These are phyloP conservation scores for Zaprionus kolodkinae DNA, from an alignment of 1,140 invertebrate species.

Conservation along the genomic window DNA sequence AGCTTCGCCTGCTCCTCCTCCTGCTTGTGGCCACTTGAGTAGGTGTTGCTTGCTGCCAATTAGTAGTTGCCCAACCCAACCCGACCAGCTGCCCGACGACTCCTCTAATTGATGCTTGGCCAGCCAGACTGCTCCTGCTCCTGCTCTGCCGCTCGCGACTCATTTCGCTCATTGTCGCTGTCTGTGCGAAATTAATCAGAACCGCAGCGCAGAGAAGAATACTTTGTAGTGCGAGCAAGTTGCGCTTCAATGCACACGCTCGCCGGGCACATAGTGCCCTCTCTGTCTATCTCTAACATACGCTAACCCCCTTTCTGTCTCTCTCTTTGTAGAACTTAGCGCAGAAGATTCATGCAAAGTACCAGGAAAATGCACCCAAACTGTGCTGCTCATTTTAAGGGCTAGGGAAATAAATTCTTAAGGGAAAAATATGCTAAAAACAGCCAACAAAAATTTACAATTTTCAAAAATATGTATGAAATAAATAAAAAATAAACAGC, in stretches of 20 bases:
- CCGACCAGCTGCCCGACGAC: background rate
- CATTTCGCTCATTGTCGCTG: constrained; percentile 77
- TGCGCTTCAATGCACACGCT: constrained; percentile 30
- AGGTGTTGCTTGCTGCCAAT: constrained; percentile 55
- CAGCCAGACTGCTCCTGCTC: no score
- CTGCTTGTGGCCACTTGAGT: constrained; percentile 27
- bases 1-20: background rate
- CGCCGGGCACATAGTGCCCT: constrained; percentile 37
- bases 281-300: constrained; percentile 38
- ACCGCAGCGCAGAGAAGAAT: constrained; percentile 1
- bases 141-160: constrained; percentile 37
- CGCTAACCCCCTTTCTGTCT: background rate
- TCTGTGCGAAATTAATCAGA: constrained; percentile 72
- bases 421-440: no score
- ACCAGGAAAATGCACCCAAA: constrained; percentile 6
- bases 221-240: constrained; percentile 2
- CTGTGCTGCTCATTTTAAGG: no score
- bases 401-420: no score
- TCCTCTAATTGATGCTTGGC: constrained; percentile 44
- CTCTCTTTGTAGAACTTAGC: background rate
- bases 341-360: background rate
- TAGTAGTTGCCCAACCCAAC: constrained; percentile 28
- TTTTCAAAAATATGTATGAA: no score
- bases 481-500: no score
- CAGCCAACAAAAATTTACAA: no score